Evolutionary conservation across 2,797 vertebrate species (phyloP).

Genomic region (Prionace glauca): DNA sequence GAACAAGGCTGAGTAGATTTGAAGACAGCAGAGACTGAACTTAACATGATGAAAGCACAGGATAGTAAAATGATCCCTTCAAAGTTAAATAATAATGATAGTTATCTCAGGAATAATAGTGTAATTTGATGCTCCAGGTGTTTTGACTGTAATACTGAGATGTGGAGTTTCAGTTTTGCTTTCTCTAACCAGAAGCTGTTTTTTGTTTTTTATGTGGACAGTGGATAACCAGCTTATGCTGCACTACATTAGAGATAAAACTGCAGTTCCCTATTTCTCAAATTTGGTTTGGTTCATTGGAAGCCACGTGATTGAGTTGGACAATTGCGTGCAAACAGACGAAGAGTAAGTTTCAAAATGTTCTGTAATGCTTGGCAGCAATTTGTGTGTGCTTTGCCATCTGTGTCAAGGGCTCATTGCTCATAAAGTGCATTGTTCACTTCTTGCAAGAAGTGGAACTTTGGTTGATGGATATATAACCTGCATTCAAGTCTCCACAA

Average conservation of each 20-base stretch:
- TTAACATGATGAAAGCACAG: background rate
- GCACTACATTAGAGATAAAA: slow-evolving; percentile 96
- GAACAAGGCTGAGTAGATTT: background rate
- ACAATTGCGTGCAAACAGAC: slow-evolving; percentile 95
- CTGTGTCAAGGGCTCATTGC: background rate
- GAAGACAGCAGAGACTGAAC: background rate
- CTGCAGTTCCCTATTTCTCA: slow-evolving; percentile 95
- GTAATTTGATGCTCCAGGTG: background rate
- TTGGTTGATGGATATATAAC: background rate
- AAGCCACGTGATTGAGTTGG: slow-evolving; percentile 93
- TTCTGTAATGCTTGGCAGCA: background rate
- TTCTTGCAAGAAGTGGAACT: background rate
- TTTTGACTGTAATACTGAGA: background rate
- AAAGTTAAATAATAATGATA: background rate
- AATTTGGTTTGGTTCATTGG: slow-evolving; percentile 98
- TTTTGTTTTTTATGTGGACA: slow-evolving; percentile 47
- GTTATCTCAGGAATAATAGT: background rate
- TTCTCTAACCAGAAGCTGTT: slow-evolving; percentile 36
- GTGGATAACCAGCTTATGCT: slow-evolving; percentile 99
- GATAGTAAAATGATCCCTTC: background rate
- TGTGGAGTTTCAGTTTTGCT: slow-evolving; percentile 37
- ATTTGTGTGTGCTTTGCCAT: background rate
- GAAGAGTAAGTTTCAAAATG: slow-evolving; percentile 79
- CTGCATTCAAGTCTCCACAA: background rate
- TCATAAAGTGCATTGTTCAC: background rate